A percentile compares a stretch with the other conserved stretches of the same genome.
Evolutionary conservation across 2,113 vertebrate genomes (phyloP).

Genomic region (Psilopogon haemacephalus): DNA sequence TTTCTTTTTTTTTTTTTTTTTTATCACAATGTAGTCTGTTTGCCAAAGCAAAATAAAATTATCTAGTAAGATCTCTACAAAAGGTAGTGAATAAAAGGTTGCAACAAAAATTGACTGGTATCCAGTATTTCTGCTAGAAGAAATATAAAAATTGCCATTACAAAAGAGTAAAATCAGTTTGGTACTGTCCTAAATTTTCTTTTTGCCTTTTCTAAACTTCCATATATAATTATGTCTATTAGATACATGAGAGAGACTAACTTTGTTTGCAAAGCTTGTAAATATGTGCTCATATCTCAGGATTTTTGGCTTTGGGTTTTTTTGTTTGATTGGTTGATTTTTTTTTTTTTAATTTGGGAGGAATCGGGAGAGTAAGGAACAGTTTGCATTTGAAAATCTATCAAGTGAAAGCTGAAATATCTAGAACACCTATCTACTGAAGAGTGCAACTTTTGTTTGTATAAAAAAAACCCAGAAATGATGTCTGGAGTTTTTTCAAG

Average conservation of each 20-base stretch:
- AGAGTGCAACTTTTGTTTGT: not conserved
- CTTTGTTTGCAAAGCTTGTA: slow-evolving; percentile 6
- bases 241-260: not conserved
- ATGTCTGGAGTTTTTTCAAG: not conserved
- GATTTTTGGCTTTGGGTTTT: not conserved
- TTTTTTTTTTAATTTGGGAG: not conserved
- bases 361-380: not conserved
- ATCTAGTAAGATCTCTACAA: slow-evolving; percentile 20
- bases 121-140: not conserved
- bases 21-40: not conserved
- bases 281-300: not conserved
- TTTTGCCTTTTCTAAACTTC: not conserved
- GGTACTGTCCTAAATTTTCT: not conserved
- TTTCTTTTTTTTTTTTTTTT: slow-evolving; percentile 19
- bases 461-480: not conserved
- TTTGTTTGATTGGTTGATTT: not conserved
- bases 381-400: not conserved
- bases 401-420: not conserved
- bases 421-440: not conserved
- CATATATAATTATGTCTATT: not conserved
- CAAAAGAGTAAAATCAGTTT: not conserved
- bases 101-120: not conserved
- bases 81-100: not conserved
- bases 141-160: not conserved
- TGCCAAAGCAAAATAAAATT: slow-evolving; percentile 4